Evolutionary conservation across 2,113 vertebrate genomes (phyloP).

Genomic region (Microcebus jonahi): DNA sequence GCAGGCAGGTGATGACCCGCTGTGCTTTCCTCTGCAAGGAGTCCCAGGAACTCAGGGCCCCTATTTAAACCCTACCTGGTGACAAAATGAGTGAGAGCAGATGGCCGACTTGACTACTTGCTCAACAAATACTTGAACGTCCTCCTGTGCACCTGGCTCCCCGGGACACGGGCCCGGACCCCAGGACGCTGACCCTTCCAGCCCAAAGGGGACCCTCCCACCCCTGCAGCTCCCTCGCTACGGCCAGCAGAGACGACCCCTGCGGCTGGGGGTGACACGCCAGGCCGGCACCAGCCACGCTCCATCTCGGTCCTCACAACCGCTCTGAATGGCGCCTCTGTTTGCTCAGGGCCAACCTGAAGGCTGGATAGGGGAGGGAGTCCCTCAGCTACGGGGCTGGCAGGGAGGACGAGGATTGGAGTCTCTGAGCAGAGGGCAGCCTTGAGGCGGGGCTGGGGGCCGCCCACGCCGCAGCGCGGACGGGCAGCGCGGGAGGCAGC

Average conservation of each 20-base stretch:
- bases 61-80: not conserved
- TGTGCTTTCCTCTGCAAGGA: not conserved
- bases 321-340: not conserved
- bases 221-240: too few relatives aligned
- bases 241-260: not conserved
- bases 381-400: not conserved
- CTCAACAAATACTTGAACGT: not conserved
- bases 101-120: not conserved
- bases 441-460: not conserved
- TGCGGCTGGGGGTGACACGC: accelerated
- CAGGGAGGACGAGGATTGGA: too few relatives aligned
- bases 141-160: not conserved
- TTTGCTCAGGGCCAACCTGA: not conserved
- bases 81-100: not conserved
- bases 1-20: not conserved
- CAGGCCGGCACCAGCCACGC: accelerated
- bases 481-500: accelerated
- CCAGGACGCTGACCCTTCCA: not conserved
- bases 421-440: not conserved
- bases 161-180: not conserved
- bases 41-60: not conserved
- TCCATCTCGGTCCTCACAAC: not conserved
- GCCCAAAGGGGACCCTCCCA: not conserved
- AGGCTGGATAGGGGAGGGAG: not conserved
- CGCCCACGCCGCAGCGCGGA: not conserved